Conservation (phyloP, 2,113 vertebrate species). For the Sinocyclocheilus anshuiensis region DNA sequence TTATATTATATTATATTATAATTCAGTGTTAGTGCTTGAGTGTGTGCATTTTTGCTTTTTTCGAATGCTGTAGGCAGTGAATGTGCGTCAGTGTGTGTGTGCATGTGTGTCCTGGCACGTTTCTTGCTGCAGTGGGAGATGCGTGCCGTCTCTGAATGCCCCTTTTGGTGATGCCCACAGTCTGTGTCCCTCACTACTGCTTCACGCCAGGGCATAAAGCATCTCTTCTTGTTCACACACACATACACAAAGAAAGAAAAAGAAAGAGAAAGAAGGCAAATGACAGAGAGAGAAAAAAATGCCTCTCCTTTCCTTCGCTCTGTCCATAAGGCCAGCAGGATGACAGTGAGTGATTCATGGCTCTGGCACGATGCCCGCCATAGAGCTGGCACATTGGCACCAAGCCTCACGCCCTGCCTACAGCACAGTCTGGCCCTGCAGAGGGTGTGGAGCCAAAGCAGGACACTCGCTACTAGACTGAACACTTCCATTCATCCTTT, state of each 20-base stretch:
- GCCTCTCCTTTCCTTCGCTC: conserved; percentile 32
- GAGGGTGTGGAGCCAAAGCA: conserved; percentile 22
- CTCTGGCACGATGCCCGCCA: conserved; percentile 30
- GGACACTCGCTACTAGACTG: conserved; percentile 9
- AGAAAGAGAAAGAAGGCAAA: conserved; percentile 48
- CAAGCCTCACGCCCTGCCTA: conserved; percentile 22
- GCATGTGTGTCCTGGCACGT: conserved; percentile 33
- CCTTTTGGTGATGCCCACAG: conserved; percentile 27
- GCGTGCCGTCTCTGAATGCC: conserved; percentile 56
- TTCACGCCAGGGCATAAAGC: conserved; percentile 46
- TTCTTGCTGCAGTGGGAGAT: conserved; percentile 47
- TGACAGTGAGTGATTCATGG: conserved; percentile 55
- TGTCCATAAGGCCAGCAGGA: conserved; percentile 43
- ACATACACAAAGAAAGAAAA: conserved; percentile 31
- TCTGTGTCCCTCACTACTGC: conserved; percentile 38
- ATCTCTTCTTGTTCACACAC: conserved; percentile 44
- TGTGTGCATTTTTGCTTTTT: neutral
- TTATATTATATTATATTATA: no score
- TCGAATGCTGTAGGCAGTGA: conserved; percentile 2
- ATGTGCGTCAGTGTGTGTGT: conserved; percentile 21
- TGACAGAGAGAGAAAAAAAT: conserved; percentile 71
- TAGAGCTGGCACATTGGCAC: conserved; percentile 46
- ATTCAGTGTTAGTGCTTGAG: neutral
- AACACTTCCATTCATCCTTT: neutral
- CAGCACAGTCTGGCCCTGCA: conserved; percentile 28